Percentiles rank a stretch among this genome's conserved stretches.
Conservation (phyloP, 2,888 invertebrate species). For the Rambutsinella grinnellia region DNA sequence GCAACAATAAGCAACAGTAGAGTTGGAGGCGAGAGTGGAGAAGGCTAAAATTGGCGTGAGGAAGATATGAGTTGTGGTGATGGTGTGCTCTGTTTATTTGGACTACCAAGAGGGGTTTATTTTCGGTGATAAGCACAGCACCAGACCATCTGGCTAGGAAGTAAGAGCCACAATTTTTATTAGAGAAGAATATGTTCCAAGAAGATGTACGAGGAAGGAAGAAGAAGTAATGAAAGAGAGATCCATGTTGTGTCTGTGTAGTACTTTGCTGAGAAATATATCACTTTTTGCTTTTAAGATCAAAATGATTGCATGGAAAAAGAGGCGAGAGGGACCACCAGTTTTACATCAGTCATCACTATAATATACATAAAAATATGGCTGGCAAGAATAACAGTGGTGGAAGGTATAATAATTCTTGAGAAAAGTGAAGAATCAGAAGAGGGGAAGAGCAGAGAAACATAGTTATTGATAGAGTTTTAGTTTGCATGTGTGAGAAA, state of each 20-base stretch:
- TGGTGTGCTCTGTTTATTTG: constrained; percentile 62
- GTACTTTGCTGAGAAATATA: not conserved
- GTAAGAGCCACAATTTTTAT: constrained; percentile 22
- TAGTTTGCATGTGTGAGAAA: too few relatives aligned
- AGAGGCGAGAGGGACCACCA: not conserved
- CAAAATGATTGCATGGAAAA: not conserved
- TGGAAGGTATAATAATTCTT: too few relatives aligned
- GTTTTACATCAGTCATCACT: not conserved
- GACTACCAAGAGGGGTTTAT: constrained; percentile 64
- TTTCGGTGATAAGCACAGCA: constrained; percentile 62
- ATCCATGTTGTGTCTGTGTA: not conserved
- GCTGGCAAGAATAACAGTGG: not conserved
- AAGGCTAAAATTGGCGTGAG: constrained; percentile 62
- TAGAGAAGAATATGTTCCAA: not conserved
- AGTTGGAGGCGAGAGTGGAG: not conserved
- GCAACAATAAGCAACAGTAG: constrained; percentile 6
- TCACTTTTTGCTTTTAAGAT: constrained; percentile 1
- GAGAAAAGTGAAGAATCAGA: not conserved
- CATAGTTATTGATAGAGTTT: too few relatives aligned
- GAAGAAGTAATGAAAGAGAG: not conserved
- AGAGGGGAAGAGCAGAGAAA: too few relatives aligned
- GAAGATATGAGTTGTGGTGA: constrained; percentile 59
- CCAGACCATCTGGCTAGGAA: constrained; percentile 57
- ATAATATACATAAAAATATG: not conserved
- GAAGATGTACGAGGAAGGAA: not conserved